phyloP scores from a whole-genome alignment of 2,888 invertebrate genomes.

The Drosophila monieri region DNA sequence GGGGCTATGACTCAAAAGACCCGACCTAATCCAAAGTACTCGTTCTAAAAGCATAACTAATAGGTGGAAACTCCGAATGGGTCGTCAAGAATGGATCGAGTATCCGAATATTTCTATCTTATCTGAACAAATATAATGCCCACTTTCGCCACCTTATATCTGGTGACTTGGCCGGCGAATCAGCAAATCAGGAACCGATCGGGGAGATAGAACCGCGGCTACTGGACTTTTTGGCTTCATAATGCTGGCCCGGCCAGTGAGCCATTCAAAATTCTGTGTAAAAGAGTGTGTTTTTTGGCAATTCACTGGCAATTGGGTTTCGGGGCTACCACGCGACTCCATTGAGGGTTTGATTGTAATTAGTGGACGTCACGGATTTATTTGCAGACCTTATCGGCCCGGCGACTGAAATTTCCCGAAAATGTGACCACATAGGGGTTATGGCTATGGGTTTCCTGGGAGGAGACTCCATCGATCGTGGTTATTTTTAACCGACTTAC shows the following conservation, averaged over 20 bases:
- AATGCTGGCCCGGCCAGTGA: slow-evolving; percentile 15
- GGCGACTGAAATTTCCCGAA: slow-evolving; percentile 17
- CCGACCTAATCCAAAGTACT: not conserved
- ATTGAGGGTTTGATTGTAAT: slow-evolving; percentile 12
- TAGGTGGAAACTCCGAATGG: not conserved
- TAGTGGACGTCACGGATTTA: slow-evolving; percentile 47
- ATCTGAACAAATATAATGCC: not conserved
- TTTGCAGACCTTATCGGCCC: slow-evolving; percentile 17
- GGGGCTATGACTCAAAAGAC: not conserved
- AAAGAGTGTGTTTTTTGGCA: slow-evolving; percentile 1
- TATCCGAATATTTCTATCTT: not conserved
- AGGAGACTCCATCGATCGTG: not conserved
- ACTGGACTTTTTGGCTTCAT: slow-evolving; percentile 13
- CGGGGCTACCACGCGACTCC: slow-evolving; percentile 30
- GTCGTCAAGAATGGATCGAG: not conserved
- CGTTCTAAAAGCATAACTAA: not conserved
- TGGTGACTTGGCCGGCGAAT: not conserved
- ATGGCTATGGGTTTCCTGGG: not conserved
- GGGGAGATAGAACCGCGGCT: not conserved
- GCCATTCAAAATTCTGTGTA: slow-evolving; percentile 34
- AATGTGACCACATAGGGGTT: slow-evolving; percentile 39
- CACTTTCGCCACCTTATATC: not conserved
- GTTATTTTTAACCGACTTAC: slow-evolving; percentile 40
- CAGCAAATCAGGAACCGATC: not conserved
- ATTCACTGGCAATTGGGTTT: not conserved